Percentiles rank a stretch among this genome's conserved stretches.
Evolutionary conservation across 2,888 invertebrate genomes (phyloP).

Genomic region (Cataglyphis livida): DNA sequence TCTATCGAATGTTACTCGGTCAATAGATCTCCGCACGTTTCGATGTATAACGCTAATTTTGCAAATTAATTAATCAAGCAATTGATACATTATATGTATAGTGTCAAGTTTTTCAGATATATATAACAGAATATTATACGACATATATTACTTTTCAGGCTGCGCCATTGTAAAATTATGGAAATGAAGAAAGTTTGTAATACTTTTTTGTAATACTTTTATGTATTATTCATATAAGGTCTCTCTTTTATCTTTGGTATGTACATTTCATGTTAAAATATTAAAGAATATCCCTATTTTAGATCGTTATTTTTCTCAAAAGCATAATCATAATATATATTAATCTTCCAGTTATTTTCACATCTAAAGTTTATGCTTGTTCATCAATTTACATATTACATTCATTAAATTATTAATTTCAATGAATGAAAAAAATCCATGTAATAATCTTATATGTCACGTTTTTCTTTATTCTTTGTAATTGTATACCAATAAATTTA

Average conservation of each 20-base stretch:
- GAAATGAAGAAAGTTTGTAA: neutral
- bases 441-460: neutral
- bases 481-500: neutral
- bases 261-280: neutral
- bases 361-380: neutral
- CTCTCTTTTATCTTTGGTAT: neutral
- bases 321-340: neutral
- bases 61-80: conserved; percentile 1
- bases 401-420: neutral
- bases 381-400: neutral
- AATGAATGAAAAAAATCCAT: neutral
- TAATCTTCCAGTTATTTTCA: conserved; percentile 6
- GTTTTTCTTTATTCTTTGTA: neutral
- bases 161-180: neutral
- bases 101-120: neutral
- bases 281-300: neutral
- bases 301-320: neutral
- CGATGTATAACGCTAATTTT: neutral
- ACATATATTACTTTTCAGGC: neutral
- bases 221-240: neutral
- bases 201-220: too few relatives aligned
- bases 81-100: neutral
- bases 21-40: neutral
- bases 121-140: neutral
- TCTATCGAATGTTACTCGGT: neutral